phyloP scores from a whole-genome alignment of 2,888 invertebrate genomes.

The Steinernema hermaphroditum region DNA sequence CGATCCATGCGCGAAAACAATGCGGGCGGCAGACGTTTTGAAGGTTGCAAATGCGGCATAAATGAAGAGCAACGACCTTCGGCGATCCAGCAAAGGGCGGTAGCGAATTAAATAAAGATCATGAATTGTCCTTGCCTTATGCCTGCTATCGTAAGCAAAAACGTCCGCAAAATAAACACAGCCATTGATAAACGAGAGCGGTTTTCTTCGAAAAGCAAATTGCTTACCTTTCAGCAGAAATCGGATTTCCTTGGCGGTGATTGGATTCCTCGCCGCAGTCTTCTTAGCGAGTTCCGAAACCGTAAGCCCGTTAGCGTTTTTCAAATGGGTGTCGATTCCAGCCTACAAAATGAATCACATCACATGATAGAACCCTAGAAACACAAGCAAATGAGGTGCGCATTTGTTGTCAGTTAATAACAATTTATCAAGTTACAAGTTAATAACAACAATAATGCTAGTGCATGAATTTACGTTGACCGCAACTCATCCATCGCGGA shows the following conservation, averaged over 20 bases:
- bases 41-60: neutral
- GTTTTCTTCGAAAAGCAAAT: neutral
- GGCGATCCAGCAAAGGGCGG: too few relatives aligned
- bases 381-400: too few relatives aligned
- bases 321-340: conserved; percentile 69
- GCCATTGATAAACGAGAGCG: neutral
- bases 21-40: conserved; percentile 13
- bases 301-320: conserved; percentile 69
- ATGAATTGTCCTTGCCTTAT: too few relatives aligned
- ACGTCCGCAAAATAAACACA: neutral
- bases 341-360: conserved; percentile 67
- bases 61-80: neutral
- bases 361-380: too few relatives aligned
- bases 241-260: conserved; percentile 69
- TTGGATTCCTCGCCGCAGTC: conserved; percentile 66
- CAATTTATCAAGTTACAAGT: too few relatives aligned
- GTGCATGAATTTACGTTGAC: too few relatives aligned
- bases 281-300: conserved; percentile 69
- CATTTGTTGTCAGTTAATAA: too few relatives aligned
- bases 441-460: too few relatives aligned
- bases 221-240: conserved; percentile 69
- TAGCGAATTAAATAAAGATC: too few relatives aligned
- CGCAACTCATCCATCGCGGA: neutral
- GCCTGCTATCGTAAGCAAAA: too few relatives aligned
- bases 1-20: conserved; percentile 24